These are phyloP conservation scores for Neocloeon triangulifer DNA, from an alignment of 1,140 invertebrate genomes.

Conservation along the genomic window DNA sequence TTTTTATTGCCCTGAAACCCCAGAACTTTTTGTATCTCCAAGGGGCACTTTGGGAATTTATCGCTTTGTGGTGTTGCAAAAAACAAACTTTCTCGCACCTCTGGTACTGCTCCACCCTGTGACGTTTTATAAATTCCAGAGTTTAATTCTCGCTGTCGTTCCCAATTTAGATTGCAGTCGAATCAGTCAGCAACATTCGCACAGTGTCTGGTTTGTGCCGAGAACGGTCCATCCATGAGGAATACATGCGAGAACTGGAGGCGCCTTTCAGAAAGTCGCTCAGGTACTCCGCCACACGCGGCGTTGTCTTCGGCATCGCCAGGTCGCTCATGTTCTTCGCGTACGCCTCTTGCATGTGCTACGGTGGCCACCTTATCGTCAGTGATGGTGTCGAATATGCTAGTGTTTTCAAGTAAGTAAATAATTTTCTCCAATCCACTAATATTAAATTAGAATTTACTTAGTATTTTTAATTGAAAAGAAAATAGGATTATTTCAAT, in stretches of 20 bases:
- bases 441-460: too few relatives aligned
- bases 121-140: too few relatives aligned
- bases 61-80: too few relatives aligned
- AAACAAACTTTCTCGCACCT: too few relatives aligned
- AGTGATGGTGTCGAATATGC: conserved; percentile 16
- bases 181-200: conserved; percentile 27
- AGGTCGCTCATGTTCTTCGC: conserved; percentile 24
- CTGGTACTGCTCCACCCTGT: too few relatives aligned
- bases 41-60: too few relatives aligned
- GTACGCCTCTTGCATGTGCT: conserved; percentile 24
- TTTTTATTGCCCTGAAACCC: too few relatives aligned
- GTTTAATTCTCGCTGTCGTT: too few relatives aligned
- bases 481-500: too few relatives aligned
- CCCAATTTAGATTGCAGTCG: conserved; percentile 24
- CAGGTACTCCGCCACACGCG: conserved; percentile 15
- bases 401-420: conserved; percentile 23
- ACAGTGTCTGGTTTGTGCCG: conserved; percentile 25
- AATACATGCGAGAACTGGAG: conserved; percentile 13
- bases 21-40: too few relatives aligned
- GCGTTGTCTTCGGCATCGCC: conserved; percentile 23
- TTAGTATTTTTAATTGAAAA: too few relatives aligned
- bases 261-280: conserved; percentile 10
- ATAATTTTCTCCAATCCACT: neutral
- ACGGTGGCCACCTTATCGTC: conserved; percentile 25
- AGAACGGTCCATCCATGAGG: conserved; percentile 19